Base-by-base conservation (phyloP, 2,797 vertebrate genomes). In the Malurus leucopterus region DNA sequence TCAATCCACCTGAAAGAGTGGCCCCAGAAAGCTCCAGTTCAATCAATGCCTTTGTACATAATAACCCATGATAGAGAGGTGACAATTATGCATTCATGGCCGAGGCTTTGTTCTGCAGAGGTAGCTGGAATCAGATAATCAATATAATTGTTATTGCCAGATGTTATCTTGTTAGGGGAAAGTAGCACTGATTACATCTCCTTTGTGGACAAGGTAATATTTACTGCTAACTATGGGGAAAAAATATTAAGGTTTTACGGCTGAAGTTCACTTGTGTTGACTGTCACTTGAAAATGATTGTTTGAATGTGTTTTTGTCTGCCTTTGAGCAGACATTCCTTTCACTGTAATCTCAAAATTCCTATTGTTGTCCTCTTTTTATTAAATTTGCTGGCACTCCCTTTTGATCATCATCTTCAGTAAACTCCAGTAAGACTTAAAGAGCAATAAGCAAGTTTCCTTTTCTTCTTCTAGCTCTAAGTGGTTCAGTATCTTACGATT, bases 51-150 rank as follows among this genome's bases (percentile, higher is more conserved):
- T 90, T 91, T n/a, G 19, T 65, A 16, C 20, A 11, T 59, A 77
- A 92, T 83, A 85, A 90, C 74, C 50, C 8, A 10, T 32, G 22
- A 47, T 53, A 74, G 69, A 70, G 40, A 67, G 47, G 55, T 80
- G 53, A 74, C 55, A 89, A 90, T 92, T 83, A 72, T 7, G 59
- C 67, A 72, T 71, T 87, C 44, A 22, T 47, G 73, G 51, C 51
- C 20, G 57, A 84, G 55, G n/a, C 75, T 85, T 82, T 77, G 51
- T 91, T 83, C 75, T 77, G 29, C 53, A 78, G 69, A 85, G 26
- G 38, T 83, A 75, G 17, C 29, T 90, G 73, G 50, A 77, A 90
- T 89, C 63, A 89, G 46, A 51, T 85, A 86, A 87, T 95, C 84
- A 59, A 71, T 90, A 24, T 69, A 80, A 83, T 85, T 90, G 58